Evolutionary conservation across 2,888 invertebrate genomes (phyloP).

Genomic region (Melanophora roralis): DNA sequence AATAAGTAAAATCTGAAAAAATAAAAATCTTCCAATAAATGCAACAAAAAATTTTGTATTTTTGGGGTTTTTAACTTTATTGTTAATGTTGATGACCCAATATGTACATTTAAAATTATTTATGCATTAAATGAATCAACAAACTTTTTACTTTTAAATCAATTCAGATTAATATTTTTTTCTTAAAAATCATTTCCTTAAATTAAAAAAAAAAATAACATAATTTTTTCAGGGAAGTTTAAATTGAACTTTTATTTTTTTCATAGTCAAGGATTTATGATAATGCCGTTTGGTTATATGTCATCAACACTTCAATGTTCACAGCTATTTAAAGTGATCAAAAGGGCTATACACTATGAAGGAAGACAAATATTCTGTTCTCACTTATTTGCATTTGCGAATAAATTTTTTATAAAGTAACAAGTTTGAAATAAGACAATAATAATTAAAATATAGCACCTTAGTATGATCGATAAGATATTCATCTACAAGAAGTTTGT

Average conservation of each 20-base stretch:
- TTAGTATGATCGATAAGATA: neutral
- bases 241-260: constrained; percentile 35
- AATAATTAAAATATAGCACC: neutral
- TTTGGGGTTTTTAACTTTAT: no score
- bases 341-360: constrained; percentile 49
- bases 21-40: no score
- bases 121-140: no score
- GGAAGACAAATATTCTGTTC: constrained; percentile 57
- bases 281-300: constrained; percentile 25
- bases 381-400: constrained; percentile 39
- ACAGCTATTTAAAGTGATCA: neutral
- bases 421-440: neutral
- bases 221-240: constrained; percentile 28
- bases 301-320: constrained; percentile 21
- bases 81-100: no score
- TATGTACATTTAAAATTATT: no score
- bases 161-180: no score
- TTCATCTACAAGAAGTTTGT: neutral
- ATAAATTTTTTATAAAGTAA: constrained; percentile 45
- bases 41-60: no score
- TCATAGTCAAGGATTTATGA: constrained; percentile 58
- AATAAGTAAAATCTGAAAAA: no score
- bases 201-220: neutral
- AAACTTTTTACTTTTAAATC: no score
- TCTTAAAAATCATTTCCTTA: neutral